A percentile compares a stretch with the other conserved stretches of the same genome.
phyloP scores from a whole-genome alignment of 1,140 invertebrate species.

The Ceratina australensis region DNA sequence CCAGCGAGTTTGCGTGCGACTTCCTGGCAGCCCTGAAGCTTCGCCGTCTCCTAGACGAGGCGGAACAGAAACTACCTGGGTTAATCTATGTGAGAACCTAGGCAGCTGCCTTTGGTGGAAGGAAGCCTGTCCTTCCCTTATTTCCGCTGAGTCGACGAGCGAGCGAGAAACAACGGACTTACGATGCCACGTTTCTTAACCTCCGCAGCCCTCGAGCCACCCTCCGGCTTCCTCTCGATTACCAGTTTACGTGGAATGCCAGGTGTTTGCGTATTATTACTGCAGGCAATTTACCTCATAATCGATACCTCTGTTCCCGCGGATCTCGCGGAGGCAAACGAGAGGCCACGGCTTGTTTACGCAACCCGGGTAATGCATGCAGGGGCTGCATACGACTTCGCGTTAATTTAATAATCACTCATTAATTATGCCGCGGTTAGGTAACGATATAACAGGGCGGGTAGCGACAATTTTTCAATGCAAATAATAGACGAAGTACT shows the following conservation, averaged over 20 bases:
- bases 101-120: constrained; percentile 59
- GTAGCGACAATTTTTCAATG: background rate
- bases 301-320: constrained; percentile 51
- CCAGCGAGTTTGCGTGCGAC: constrained; percentile 65
- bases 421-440: background rate
- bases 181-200: constrained; percentile 44
- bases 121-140: constrained; percentile 60
- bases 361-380: background rate
- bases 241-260: constrained; percentile 52
- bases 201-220: background rate
- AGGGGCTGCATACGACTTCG: background rate
- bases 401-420: constrained; percentile 31
- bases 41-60: constrained; percentile 58
- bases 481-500: too few relatives aligned
- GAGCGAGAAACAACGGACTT: constrained; percentile 52
- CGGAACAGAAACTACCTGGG: constrained; percentile 64
- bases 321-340: constrained; percentile 2
- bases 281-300: constrained; percentile 53
- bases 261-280: constrained; percentile 61
- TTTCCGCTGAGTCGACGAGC: constrained; percentile 47
- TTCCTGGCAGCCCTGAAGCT: constrained; percentile 63
- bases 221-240: constrained; percentile 45
- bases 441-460: too few relatives aligned
- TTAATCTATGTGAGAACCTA: constrained; percentile 73
- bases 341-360: constrained; percentile 6